Conservation (phyloP, 2,797 vertebrate species). For the Bovichtus diacanthus region DNA sequence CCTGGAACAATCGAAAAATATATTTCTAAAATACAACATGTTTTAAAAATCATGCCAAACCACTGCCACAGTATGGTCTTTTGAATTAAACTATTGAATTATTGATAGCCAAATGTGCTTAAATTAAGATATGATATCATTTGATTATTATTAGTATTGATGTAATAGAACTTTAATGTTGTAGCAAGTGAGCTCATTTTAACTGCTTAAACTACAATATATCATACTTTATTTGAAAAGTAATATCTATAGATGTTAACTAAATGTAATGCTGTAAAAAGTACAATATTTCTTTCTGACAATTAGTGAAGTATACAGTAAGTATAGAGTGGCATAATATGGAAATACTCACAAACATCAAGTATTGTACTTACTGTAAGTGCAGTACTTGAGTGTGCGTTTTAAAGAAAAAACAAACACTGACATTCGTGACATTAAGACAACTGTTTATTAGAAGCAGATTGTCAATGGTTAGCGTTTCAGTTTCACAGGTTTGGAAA, state of each 20-base stretch:
- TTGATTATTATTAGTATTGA: not conserved
- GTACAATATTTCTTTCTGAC: not conserved
- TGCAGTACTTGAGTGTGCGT: not conserved
- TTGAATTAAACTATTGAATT: not conserved
- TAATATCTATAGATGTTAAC: too few species aligned
- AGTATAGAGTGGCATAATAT: not conserved
- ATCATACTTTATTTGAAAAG: too few species aligned
- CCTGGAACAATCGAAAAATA: too few species aligned
- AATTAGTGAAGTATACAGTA: not conserved
- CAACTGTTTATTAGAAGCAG: slow-evolving; percentile 63
- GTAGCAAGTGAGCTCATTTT: not conserved
- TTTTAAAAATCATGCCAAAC: too few species aligned
- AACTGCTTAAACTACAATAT: too few species aligned
- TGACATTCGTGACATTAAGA: slow-evolving; percentile 18
- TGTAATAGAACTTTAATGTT: not conserved
- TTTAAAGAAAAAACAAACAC: not conserved
- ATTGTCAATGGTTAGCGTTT: slow-evolving; percentile 41
- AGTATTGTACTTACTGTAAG: not conserved
- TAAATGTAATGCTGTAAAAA: too few species aligned
- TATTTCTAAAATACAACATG: too few species aligned
- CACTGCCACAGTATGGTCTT: too few species aligned
- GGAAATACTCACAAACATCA: not conserved
- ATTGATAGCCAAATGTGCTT: not conserved
- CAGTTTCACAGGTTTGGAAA: slow-evolving; percentile 28
- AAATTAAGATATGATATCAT: not conserved